Percentiles rank a stretch among this genome's conserved stretches.
Conservation (phyloP, 2,888 invertebrate species). For the Heteromyza rotundicornis region DNA sequence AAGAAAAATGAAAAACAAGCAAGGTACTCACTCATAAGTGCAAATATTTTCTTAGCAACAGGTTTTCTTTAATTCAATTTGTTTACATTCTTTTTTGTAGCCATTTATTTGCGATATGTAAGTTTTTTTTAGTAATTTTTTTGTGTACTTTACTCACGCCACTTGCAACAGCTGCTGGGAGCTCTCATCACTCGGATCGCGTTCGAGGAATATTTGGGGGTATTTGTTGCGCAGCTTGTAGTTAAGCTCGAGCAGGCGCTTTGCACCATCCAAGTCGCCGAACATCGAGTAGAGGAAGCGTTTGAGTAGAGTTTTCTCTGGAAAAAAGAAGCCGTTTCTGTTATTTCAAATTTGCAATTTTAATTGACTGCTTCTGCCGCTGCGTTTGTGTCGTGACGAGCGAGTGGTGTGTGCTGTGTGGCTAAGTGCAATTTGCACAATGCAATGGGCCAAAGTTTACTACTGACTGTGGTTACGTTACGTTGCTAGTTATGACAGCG, state of each 20-base stretch:
- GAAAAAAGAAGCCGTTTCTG: background rate
- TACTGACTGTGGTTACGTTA: too few relatives aligned
- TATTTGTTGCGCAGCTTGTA: constrained; percentile 65
- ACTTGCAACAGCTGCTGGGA: constrained; percentile 53
- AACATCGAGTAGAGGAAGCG: constrained; percentile 55
- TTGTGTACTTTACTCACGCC: constrained; percentile 51
- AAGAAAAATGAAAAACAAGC: background rate
- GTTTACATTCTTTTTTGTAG: background rate
- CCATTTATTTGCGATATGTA: background rate
- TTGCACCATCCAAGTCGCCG: constrained; percentile 51
- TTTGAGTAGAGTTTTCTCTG: constrained; percentile 49
- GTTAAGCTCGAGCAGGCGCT: constrained; percentile 55
- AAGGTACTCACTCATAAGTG: background rate
- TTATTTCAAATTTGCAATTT: background rate
- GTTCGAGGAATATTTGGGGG: constrained; percentile 65
- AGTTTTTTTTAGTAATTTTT: too few relatives aligned
- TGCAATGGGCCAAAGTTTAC: too few relatives aligned
- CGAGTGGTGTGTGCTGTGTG: too few relatives aligned
- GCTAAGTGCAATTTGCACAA: too few relatives aligned
- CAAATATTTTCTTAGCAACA: background rate
- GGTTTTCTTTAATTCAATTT: background rate
- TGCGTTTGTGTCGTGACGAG: too few relatives aligned
- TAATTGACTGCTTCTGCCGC: too few relatives aligned
- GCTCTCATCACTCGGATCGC: constrained; percentile 63
- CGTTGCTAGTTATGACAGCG: too few relatives aligned